Conservation (phyloP, 2,888 invertebrate species). For the Thera britannica region DNA sequence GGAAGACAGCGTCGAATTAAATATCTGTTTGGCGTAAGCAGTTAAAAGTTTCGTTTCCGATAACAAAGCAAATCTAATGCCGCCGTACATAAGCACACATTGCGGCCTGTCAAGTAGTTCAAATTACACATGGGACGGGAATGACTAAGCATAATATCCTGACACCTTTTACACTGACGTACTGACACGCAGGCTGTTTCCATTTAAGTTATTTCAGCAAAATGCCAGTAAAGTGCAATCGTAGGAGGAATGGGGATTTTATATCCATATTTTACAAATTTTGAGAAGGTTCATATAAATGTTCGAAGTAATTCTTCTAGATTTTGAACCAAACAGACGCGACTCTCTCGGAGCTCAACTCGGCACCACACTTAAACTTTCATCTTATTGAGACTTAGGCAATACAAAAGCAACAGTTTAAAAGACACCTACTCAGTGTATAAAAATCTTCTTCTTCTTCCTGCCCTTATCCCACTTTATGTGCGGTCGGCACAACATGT, state of each 20-base stretch:
- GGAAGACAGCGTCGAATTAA: background rate
- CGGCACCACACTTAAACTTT: no score
- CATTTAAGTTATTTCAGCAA: background rate
- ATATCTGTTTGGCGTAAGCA: slow-evolving; percentile 3
- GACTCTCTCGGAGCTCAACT: no score
- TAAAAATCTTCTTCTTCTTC: no score
- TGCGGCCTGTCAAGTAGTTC: slow-evolving; percentile 3
- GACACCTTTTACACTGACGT: background rate
- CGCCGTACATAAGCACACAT: background rate
- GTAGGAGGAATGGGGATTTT: background rate
- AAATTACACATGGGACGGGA: slow-evolving; percentile 6
- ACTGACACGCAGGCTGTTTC: background rate
- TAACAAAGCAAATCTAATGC: slow-evolving; percentile 17
- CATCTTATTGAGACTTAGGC: no score
- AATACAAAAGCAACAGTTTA: no score
- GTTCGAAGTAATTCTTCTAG: no score
- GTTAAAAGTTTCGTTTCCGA: background rate
- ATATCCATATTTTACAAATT: no score
- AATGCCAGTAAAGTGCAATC: background rate
- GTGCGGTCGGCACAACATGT: no score
- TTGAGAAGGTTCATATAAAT: no score
- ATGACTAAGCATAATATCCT: background rate
- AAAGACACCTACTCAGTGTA: no score
- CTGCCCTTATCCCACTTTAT: no score
- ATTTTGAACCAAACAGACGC: no score